A percentile compares a stretch with the other conserved stretches of the same genome.
Conservation (phyloP, 2,113 vertebrate species). For the Corythoichthys intestinalis region DNA sequence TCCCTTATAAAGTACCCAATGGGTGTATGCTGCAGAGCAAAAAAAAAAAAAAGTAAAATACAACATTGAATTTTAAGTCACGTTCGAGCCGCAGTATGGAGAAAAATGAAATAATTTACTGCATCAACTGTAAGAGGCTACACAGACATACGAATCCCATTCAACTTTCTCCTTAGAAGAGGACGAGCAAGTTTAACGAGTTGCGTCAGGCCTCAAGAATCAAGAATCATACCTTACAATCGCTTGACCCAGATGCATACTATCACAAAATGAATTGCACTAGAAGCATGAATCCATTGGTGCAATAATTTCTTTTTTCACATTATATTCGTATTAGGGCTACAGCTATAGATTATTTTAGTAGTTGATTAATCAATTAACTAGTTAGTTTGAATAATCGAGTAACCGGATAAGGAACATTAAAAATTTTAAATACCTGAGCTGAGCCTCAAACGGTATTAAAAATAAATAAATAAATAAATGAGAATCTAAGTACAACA, state of each 20-base stretch:
- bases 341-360: too few species aligned
- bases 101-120: too few species aligned
- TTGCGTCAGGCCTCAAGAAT: not conserved
- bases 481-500: too few species aligned
- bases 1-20: not conserved
- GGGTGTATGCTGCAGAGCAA: too few species aligned
- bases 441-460: too few species aligned
- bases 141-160: not conserved
- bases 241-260: not conserved
- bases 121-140: too few species aligned
- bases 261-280: not conserved
- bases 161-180: not conserved
- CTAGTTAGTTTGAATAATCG: too few species aligned
- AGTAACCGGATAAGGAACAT: too few species aligned
- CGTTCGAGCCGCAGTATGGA: too few species aligned
- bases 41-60: not conserved
- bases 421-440: too few species aligned
- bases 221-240: not conserved
- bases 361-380: too few species aligned
- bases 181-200: slow-evolving; percentile 12
- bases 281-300: not conserved
- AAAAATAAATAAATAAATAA: too few species aligned
- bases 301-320: not conserved
- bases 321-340: not conserved
- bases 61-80: not conserved